phyloP scores from a whole-genome alignment of 2,113 vertebrate genomes.

The Muscicapa adusta region DNA sequence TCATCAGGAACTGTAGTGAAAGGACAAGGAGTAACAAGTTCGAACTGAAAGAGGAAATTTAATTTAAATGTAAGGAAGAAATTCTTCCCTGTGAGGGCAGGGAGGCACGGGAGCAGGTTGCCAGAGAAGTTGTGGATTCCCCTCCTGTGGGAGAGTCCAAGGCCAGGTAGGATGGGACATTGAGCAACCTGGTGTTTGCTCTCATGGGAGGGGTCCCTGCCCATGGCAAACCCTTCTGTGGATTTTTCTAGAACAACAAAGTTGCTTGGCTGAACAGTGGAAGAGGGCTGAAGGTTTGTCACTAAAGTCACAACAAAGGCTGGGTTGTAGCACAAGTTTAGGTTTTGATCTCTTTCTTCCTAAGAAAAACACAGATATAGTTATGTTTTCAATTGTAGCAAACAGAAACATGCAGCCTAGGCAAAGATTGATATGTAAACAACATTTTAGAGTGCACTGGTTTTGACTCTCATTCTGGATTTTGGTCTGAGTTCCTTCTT shows the following conservation, averaged over 20 bases:
- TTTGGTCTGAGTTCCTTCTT: neutral
- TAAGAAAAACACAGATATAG: neutral
- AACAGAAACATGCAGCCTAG: neutral
- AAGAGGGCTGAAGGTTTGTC: neutral
- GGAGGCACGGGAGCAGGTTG: neutral
- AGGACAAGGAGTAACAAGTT: neutral
- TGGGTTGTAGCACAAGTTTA: neutral
- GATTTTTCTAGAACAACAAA: neutral
- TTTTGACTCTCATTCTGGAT: neutral
- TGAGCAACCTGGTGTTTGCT: neutral
- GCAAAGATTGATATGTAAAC: neutral
- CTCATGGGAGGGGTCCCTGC: neutral
- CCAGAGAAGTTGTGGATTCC: neutral
- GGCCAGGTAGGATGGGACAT: neutral
- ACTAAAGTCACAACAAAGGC: neutral
- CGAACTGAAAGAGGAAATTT: neutral
- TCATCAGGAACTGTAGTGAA: neutral
- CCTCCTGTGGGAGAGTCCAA: neutral
- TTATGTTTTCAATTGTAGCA: neutral
- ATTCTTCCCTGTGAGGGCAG: neutral
- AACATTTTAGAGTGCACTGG: neutral
- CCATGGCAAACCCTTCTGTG: neutral
- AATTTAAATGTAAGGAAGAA: neutral
- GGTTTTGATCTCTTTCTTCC: neutral
- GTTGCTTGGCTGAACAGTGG: too few relatives aligned